Evolutionary conservation across 2,113 vertebrate species (phyloP), one percentile per base, ranked within the genome.

Genomic region (Bettongia penicillata): DNA sequence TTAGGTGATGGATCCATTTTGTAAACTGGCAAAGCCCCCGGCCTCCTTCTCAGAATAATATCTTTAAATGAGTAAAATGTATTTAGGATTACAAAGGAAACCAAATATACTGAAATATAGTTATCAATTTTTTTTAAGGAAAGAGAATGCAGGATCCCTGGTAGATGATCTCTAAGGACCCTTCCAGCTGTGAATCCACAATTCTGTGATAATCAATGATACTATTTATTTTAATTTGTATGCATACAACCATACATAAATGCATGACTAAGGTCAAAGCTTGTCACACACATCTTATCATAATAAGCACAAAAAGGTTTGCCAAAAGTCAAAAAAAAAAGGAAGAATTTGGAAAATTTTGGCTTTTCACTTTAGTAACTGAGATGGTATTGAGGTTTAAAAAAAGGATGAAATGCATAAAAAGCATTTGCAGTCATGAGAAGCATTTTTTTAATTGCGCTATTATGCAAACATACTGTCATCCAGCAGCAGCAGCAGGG

Each of bases 401-500:
- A 93, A 93, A 90, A 37, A 93, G 6, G 43, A 94, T 94, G 91
- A 92, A 95, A 89, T 26, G 7, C 25, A 61, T 68, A 93, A 24
- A 24, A 84, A 89, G 95, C 57, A 48, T 91, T 92, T 43, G 92
- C 51, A 95, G 47, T 19, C 94, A 16, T 91, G 28, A 95, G 55
- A 95, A 94, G 91, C 31, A 19, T 43, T 84, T 84, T 84, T 84
- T 89, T 47, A 96, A 93, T 90, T 93, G 10, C 0, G 31, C 91
- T 94, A 77, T 93, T 96, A 91, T 93, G 92, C 57, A 96, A 96
- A 23, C 50, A 94, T 37, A 89, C 25, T 16, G 95, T 49, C 25
- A 94, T 9, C 0, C 26, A 8, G 4, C 2, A 61, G 0, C 2
- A 11, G 11, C 1, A 3, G 16, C 23, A 61, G 23, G 4, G 0